phyloP scores from a whole-genome alignment of 2,113 vertebrate genomes.

The Canis aureus region DNA sequence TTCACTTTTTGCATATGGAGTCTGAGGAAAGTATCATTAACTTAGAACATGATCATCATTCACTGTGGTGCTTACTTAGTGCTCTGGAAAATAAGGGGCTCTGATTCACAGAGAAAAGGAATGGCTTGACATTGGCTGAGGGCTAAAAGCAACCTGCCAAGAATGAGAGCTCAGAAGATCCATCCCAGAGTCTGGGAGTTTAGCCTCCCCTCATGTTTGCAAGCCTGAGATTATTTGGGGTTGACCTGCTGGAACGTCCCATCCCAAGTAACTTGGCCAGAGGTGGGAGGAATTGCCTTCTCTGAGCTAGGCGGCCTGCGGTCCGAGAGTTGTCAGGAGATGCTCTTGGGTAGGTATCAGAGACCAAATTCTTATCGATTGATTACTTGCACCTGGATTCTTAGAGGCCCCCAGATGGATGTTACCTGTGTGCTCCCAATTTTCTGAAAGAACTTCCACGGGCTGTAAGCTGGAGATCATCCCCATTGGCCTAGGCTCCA shows the following conservation, averaged over 20 bases:
- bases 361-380: neutral
- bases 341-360: neutral
- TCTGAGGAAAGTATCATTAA: constrained; percentile 29
- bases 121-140: neutral
- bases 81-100: neutral
- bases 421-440: neutral
- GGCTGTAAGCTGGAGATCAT: neutral
- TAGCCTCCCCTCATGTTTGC: neutral
- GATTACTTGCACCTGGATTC: neutral
- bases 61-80: neutral
- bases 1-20: constrained; percentile 44
- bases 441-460: neutral
- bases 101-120: neutral
- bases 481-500: neutral
- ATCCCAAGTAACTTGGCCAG: no score
- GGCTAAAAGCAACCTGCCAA: neutral
- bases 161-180: no score
- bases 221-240: neutral
- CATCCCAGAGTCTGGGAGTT: neutral
- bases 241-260: neutral
- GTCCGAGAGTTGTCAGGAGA: neutral
- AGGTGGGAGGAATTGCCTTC: neutral
- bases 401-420: neutral
- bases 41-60: neutral
- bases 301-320: neutral